Evolutionary conservation across 2,888 invertebrate genomes (phyloP).

Genomic region (Melieria crassipennis): DNA sequence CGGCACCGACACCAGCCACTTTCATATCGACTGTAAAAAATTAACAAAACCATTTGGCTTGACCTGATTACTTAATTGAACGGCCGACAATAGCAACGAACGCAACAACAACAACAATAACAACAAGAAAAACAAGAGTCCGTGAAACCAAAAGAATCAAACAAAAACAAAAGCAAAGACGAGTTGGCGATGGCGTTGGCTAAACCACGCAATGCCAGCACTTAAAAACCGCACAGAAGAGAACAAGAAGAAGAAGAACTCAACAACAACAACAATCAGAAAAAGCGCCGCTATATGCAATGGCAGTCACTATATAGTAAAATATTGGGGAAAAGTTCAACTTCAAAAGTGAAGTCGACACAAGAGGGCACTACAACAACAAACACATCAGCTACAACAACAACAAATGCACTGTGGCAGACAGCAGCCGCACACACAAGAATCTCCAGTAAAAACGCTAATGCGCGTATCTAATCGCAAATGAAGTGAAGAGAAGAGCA

Average conservation of each 20-base stretch:
- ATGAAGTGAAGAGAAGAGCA: constrained; percentile 40
- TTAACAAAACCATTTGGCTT: constrained; percentile 51
- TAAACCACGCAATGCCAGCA: constrained; percentile 4
- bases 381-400: constrained; percentile 7
- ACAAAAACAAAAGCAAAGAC: too few species aligned
- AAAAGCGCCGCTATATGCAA: too few species aligned
- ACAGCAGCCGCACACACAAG: neutral
- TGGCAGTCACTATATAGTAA: too few species aligned
- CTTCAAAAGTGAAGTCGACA: too few species aligned
- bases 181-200: constrained; percentile 1
- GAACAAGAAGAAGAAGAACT: too few species aligned
- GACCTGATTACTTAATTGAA: constrained; percentile 57
- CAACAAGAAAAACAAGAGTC: constrained; percentile 4
- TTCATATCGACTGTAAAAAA: constrained; percentile 42
- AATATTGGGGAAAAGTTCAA: too few species aligned
- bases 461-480: constrained; percentile 44
- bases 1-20: constrained; percentile 14
- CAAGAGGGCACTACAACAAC: neutral
- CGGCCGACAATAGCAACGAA: constrained; percentile 36
- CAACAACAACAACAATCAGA: too few species aligned
- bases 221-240: too few species aligned
- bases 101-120: constrained; percentile 20
- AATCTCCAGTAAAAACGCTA: constrained; percentile 33
- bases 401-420: neutral
- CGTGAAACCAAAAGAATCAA: neutral